A percentile compares a stretch with the other conserved stretches of the same genome.
These are phyloP conservation scores for Bicyclus anynana DNA, from an alignment of 1,140 invertebrate species.

Conservation along the genomic window DNA sequence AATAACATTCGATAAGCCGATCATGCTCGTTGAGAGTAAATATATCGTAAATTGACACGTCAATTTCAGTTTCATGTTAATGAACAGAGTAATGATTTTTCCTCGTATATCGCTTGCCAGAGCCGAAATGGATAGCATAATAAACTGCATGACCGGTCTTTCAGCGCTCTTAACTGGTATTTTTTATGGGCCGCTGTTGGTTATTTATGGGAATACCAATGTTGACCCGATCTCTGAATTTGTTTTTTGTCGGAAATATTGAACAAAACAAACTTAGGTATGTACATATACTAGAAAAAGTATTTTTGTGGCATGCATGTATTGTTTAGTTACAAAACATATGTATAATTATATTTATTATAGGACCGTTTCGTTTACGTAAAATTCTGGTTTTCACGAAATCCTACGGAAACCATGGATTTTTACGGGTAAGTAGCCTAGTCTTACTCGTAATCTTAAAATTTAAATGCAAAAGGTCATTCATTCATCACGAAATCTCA, in stretches of 20 bases:
- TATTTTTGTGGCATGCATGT: neutral
- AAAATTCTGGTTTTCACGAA: too few relatives aligned
- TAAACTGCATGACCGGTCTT: constrained; percentile 11
- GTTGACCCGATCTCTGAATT: neutral
- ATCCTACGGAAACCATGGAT: too few relatives aligned
- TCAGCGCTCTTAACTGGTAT: constrained; percentile 7
- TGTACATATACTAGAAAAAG: neutral
- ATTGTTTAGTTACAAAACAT: too few relatives aligned
- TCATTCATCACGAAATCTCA: too few relatives aligned
- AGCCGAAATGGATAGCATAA: constrained; percentile 11
- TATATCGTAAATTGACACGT: neutral
- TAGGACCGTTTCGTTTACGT: too few relatives aligned
- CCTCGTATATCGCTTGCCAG: constrained; percentile 10
- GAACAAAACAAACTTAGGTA: neutral
- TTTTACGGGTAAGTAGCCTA: too few relatives aligned
- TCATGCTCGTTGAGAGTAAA: neutral
- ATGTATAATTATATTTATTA: neutral
- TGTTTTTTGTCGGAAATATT: neutral
- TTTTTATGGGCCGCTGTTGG: constrained; percentile 11
- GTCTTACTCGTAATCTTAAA: too few relatives aligned
- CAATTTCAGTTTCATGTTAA: constrained; percentile 7
- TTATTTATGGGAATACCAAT: constrained; percentile 1
- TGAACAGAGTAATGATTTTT: constrained; percentile 11
- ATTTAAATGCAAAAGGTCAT: too few relatives aligned
- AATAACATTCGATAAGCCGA: too few relatives aligned